Percentiles rank a stretch among this genome's conserved stretches.
These are phyloP conservation scores for Paratilapia polleni DNA, from an alignment of 2,113 vertebrate genomes.

Conservation along the genomic window DNA sequence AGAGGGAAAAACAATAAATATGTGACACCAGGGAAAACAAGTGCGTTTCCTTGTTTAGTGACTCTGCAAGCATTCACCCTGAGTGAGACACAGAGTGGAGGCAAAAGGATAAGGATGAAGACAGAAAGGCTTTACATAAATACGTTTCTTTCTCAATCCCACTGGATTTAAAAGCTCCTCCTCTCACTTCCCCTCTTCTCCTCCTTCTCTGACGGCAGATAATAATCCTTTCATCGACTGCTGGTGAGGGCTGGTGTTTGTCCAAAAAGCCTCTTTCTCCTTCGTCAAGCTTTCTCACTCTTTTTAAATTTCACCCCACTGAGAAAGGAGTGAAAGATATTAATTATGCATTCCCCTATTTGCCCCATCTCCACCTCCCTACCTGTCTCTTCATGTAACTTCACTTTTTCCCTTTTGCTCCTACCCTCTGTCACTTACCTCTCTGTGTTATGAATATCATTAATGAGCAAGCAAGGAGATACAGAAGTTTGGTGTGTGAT, in stretches of 20 bases:
- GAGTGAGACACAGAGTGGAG: background rate
- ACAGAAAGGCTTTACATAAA: constrained; percentile 54
- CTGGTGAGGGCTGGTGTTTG: constrained; percentile 39
- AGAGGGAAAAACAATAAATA: constrained; percentile 37
- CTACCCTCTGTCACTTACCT: background rate
- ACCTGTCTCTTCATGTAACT: constrained; percentile 36
- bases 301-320: constrained; percentile 34
- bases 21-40: constrained; percentile 41
- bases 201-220: constrained; percentile 34
- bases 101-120: constrained; percentile 19
- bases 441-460: constrained; percentile 33
- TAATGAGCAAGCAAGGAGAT: constrained; percentile 38
- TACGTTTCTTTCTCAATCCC: constrained; percentile 50
- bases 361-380: constrained; percentile 39
- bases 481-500: constrained; percentile 13
- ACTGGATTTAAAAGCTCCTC: constrained; percentile 43
- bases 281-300: constrained; percentile 11
- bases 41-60: constrained; percentile 21
- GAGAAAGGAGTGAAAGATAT: constrained; percentile 23
- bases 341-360: constrained; percentile 52
- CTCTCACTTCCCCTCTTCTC: constrained; percentile 7
- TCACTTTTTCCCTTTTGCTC: constrained; percentile 36
- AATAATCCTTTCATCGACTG: constrained; percentile 47
- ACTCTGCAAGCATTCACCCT: constrained; percentile 9
- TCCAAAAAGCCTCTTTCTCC: constrained; percentile 11